Conservation (phyloP, 2,113 vertebrate genomes). For the Sterrhoptilus dennistouni region DNA sequence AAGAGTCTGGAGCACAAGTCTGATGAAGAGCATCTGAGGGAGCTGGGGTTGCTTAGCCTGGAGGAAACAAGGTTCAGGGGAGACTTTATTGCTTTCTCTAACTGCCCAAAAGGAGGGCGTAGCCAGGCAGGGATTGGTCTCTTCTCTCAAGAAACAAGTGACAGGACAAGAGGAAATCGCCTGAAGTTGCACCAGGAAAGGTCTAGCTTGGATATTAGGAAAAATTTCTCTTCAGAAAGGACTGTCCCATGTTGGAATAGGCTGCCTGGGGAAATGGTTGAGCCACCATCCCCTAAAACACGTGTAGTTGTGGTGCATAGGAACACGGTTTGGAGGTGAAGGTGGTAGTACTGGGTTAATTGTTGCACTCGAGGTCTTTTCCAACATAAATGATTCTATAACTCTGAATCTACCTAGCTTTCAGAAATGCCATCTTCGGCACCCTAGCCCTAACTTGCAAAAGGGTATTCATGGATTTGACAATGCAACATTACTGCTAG, state of each 20-base stretch:
- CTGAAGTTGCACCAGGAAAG: not conserved
- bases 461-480: not conserved
- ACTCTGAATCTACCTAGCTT: not conserved
- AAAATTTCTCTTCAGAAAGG: not conserved
- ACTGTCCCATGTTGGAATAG: not conserved
- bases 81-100: not conserved
- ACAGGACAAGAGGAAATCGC: not conserved
- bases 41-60: not conserved
- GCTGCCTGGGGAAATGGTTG: not conserved
- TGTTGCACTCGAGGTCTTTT: not conserved
- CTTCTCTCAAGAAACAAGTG: not conserved
- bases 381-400: not conserved
- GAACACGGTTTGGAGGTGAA: not conserved
- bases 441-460: not conserved
- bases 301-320: not conserved
- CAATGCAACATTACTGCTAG: not conserved
- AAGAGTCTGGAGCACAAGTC: not conserved
- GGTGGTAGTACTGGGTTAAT: not conserved
- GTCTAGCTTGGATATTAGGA: not conserved
- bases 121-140: not conserved
- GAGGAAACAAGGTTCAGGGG: rapidly evolving
- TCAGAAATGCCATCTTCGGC: not conserved
- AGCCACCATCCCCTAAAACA: not conserved
- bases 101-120: not conserved
- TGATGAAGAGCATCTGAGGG: not conserved